A percentile compares a stretch with the other conserved stretches of the same genome.
Evolutionary conservation across 37 sponge, comb jelly and placozoan species (phyloP).

Genomic region (Oopsacas minuta): DNA sequence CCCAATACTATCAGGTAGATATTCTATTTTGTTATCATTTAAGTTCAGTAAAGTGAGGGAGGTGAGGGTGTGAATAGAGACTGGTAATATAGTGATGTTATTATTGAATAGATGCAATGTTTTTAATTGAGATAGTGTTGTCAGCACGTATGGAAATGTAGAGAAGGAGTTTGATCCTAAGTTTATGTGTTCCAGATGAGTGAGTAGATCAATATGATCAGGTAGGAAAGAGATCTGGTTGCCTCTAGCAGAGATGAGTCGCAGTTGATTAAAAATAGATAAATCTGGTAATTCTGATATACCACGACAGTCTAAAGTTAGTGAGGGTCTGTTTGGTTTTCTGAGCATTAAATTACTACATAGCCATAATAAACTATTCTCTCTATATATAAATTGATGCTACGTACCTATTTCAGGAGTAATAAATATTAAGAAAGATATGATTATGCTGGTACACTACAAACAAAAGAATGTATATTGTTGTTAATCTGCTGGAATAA

Average conservation of each 20-base stretch:
- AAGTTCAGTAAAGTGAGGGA: not conserved
- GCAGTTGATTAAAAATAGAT: not conserved
- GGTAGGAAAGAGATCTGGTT: not conserved
- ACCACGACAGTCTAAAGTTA: not conserved
- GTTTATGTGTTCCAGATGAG: not conserved
- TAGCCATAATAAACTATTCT: too few species aligned
- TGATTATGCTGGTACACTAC: too few species aligned
- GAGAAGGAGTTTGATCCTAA: not conserved
- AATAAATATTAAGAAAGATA: too few species aligned
- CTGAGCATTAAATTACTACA: too few species aligned
- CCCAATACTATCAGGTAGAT: not conserved
- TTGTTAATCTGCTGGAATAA: too few species aligned
- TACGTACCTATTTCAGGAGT: too few species aligned
- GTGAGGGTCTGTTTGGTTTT: conserved; percentile 1
- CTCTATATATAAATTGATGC: too few species aligned
- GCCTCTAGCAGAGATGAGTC: not conserved
- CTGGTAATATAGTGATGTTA: not conserved
- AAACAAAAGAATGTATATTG: too few species aligned
- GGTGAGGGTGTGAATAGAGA: not conserved
- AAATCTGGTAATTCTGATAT: not conserved
- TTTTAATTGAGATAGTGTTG: not conserved
- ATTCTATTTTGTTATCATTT: not conserved
- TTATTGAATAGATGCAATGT: not conserved
- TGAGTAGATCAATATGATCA: not conserved
- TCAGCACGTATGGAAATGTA: not conserved